Conservation (phyloP, 2,888 invertebrate genomes). For the Trichogramma evanescens region DNA sequence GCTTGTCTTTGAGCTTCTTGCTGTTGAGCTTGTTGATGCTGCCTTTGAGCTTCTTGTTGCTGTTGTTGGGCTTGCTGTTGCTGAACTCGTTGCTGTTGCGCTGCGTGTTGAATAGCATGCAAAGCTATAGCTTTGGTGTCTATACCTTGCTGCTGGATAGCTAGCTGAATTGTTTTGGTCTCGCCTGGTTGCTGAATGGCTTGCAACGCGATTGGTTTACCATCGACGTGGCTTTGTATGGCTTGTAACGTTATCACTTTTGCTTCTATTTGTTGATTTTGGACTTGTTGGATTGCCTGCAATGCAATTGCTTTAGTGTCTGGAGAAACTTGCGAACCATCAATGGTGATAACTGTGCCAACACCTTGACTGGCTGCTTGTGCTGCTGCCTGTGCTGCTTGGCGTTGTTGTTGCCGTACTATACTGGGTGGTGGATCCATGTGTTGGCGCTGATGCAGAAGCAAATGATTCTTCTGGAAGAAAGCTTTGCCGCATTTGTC, state of each 20-base stretch:
- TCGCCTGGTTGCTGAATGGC: conserved; percentile 27
- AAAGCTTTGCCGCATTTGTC: conserved; percentile 77
- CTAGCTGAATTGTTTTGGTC: conserved; percentile 26
- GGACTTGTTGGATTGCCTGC: conserved; percentile 27
- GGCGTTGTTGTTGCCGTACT: conserved; percentile 44
- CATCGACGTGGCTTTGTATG: conserved; percentile 29
- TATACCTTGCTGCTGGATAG: conserved; percentile 42
- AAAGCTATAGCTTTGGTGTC: conserved; percentile 19
- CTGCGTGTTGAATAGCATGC: conserved; percentile 37
- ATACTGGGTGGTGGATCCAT: conserved; percentile 59
- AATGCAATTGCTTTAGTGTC: conserved; percentile 19
- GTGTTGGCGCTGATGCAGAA: conserved; percentile 75
- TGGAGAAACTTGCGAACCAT: conserved; percentile 22
- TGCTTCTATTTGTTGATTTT: conserved; percentile 23
- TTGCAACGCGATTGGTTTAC: conserved; percentile 16
- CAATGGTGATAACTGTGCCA: conserved; percentile 15
- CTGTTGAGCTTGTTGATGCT: conserved; percentile 33
- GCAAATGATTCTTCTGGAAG: conserved; percentile 78
- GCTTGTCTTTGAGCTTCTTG: conserved; percentile 42
- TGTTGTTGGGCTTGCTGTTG: conserved; percentile 32
- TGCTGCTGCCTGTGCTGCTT: conserved; percentile 44
- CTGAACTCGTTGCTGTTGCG: conserved; percentile 42
- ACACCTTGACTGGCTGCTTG: conserved; percentile 35
- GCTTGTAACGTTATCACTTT: conserved; percentile 44
- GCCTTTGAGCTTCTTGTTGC: conserved; percentile 35